Base-by-base conservation (phyloP, 1,140 invertebrate genomes). In the Drosophila trapezifrons region DNA sequence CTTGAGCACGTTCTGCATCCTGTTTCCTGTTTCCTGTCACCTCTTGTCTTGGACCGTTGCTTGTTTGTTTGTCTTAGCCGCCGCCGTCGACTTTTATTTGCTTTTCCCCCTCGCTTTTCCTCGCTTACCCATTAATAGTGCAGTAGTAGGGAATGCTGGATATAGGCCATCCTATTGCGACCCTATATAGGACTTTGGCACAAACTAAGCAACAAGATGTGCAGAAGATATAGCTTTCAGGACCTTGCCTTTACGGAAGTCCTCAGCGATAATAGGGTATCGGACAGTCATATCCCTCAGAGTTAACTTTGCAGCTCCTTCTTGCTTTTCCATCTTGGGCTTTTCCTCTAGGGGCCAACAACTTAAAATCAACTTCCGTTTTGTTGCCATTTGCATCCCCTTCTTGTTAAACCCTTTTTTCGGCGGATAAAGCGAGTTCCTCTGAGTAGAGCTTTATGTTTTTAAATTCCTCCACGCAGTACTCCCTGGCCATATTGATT, bases 281-380 rank as follows among this genome's bases (percentile, higher is more conserved):
- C 13, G 4, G 4, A 0, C 10, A 20, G 13, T 17, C 38, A n/a
- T 2, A 5, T 17, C 7, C 8, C 15, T 4, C 9, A 3, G 10
- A 27, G 20, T 20, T 22, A 3, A 17, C 45, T 20, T 45, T 7
- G 4, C 12, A 51, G 47, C 22, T 29, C 3, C 9, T 18, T 35
- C 10, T 37, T 10, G 9, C 4, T 20, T 40, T 60, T 15, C 22
- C 6, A 32, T 37, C 20, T 9, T 49, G 38, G 27, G 62, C 29
- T 42, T 66, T 66, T 13, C 18, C 66, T 35, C 22, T 22, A 15
- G 32, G 22, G 62, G 18, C 37, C 12, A 64, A 42, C 27, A 51
- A 66, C 65, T 73, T 56, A 38, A 56, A 75, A 65, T 65, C 72
- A 75, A 75, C 72, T 65, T 75, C 72, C 72, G 71, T 75, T 75